Evolutionary conservation across 2,113 vertebrate genomes (phyloP).

Genomic region (Arizona elegans): DNA sequence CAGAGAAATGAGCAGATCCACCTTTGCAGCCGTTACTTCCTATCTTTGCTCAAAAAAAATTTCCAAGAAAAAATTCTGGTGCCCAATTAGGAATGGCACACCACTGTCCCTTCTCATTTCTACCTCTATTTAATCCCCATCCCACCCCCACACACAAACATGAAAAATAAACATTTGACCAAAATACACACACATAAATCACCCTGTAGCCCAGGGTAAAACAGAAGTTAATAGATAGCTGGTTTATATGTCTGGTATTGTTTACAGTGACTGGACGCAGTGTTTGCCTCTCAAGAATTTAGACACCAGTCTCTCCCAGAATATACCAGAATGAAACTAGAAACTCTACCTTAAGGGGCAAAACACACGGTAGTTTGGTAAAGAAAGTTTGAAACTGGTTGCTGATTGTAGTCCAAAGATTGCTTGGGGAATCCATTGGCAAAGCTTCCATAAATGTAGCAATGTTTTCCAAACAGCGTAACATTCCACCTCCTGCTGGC

Average conservation of each 20-base stretch:
- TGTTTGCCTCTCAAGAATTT: background rate
- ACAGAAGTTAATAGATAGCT: background rate
- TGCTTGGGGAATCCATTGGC: constrained; percentile 97
- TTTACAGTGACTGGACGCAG: background rate
- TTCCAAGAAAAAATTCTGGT: background rate
- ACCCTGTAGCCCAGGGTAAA: background rate
- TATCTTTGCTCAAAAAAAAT: background rate
- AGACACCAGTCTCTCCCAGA: background rate
- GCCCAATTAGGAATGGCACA: background rate
- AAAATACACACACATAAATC: background rate
- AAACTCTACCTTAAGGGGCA: constrained; percentile 90
- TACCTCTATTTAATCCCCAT: background rate
- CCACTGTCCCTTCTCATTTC: background rate
- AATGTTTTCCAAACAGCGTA: constrained; percentile 97
- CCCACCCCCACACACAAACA: background rate
- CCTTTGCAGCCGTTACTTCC: background rate
- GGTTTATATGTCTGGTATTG: background rate
- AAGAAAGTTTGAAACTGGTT: constrained; percentile 99
- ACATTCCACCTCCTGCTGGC: constrained; percentile 94
- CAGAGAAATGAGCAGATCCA: background rate
- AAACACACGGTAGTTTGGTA: constrained; percentile 90
- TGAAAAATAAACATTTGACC: background rate
- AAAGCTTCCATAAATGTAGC: constrained; percentile 97
- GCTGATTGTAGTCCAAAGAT: constrained; percentile 97
- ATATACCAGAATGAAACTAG: background rate